Conservation (phyloP, 2,113 vertebrate species). For the Grammomys surdaster region DNA sequence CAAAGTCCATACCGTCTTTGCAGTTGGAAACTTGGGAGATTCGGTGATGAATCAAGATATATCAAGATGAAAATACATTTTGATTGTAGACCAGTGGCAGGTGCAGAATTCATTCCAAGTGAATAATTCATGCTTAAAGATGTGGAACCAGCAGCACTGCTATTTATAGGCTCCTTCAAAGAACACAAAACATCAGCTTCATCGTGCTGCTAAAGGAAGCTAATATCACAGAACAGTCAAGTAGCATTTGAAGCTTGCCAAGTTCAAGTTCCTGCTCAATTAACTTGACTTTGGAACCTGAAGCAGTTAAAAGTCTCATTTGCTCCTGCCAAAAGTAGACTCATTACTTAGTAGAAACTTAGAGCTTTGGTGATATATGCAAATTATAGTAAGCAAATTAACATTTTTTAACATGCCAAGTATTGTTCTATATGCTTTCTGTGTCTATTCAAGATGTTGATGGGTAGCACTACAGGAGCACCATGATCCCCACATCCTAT, state of each 20-base stretch:
- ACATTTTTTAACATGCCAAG: neutral
- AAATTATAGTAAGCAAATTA: slow-evolving; percentile 9
- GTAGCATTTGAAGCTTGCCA: neutral
- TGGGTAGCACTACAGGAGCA: neutral
- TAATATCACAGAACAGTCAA: neutral
- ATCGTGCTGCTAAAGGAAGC: neutral
- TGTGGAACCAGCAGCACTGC: neutral
- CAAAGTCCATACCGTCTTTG: neutral
- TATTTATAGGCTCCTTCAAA: neutral
- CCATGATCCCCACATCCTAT: neutral
- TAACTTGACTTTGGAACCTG: neutral
- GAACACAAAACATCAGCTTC: neutral
- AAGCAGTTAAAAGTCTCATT: slow-evolving; percentile 25
- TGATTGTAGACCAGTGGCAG: neutral
- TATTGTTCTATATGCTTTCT: neutral
- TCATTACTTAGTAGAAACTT: neutral
- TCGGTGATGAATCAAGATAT: neutral
- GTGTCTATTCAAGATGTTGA: neutral
- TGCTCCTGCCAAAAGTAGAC: neutral
- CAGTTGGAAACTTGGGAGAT: neutral
- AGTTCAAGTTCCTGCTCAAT: neutral
- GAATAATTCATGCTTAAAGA: slow-evolving; percentile 7
- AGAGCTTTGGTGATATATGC: neutral
- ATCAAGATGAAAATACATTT: slow-evolving; percentile 28
- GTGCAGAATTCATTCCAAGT: neutral